These are phyloP conservation scores for Augochlora pura DNA, from an alignment of 1,140 invertebrate species.

Conservation along the genomic window DNA sequence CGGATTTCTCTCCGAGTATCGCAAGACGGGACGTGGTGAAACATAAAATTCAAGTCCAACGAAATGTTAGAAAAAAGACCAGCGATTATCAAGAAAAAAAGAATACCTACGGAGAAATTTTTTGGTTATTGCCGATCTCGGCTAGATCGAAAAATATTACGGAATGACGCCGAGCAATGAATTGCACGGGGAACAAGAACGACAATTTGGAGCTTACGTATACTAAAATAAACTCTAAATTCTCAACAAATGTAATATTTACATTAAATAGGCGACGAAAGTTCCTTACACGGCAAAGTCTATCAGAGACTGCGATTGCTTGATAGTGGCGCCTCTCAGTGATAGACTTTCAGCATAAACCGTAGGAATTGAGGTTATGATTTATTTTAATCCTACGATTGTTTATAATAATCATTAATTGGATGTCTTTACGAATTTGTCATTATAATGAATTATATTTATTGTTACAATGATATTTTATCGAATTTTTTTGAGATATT, in stretches of 20 bases:
- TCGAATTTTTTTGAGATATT: background rate
- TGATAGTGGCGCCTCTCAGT: conserved; percentile 53
- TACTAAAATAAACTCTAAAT: conserved; percentile 52
- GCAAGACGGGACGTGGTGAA: background rate
- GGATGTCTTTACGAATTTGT: background rate
- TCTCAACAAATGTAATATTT: conserved; percentile 69
- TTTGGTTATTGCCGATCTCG: conserved; percentile 64
- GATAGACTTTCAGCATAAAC: conserved; percentile 43
- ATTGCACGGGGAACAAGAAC: conserved; percentile 10
- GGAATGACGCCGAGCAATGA: conserved; percentile 48
- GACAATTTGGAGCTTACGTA: conserved; percentile 41
- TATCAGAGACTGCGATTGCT: conserved; percentile 67
- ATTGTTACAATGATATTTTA: background rate
- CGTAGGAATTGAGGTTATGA: conserved; percentile 68
- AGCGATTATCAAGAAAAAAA: conserved; percentile 40
- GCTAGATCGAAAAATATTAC: conserved; percentile 43
- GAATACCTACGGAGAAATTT: conserved; percentile 49
- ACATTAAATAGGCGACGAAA: conserved; percentile 72
- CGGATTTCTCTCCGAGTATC: background rate
- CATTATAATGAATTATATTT: background rate
- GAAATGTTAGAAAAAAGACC: conserved; percentile 29
- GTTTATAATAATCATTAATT: background rate
- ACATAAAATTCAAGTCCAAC: background rate
- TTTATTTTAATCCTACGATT: conserved; percentile 10
- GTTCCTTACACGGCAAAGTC: conserved; percentile 67